A percentile compares a stretch with the other conserved stretches of the same genome.
phyloP scores from a whole-genome alignment of 2,888 invertebrate genomes.

The Pardosa pseudoannulata region DNA sequence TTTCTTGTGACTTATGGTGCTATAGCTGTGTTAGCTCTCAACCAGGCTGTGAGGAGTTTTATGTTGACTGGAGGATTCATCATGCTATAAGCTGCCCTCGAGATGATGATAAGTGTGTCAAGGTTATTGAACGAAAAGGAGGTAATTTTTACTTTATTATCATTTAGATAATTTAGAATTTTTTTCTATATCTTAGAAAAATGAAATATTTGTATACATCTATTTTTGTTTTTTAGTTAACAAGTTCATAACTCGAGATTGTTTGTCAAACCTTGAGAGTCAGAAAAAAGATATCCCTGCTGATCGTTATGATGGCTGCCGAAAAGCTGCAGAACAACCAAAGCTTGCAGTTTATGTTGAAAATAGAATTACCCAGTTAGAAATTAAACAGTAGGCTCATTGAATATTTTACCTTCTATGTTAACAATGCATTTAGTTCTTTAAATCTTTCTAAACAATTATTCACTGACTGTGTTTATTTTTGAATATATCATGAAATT shows the following conservation, averaged over 20 bases:
- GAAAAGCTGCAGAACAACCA: constrained; percentile 87
- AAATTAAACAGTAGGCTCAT: constrained; percentile 84
- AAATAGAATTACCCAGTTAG: constrained; percentile 89
- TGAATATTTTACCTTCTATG: too few species aligned
- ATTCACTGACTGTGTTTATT: too few species aligned
- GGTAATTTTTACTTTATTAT: constrained; percentile 80
- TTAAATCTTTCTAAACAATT: too few species aligned
- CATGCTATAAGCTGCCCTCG: constrained; percentile 90
- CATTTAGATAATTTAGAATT: not conserved
- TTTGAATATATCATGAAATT: too few species aligned
- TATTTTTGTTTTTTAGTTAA: constrained; percentile 80
- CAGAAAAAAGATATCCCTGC: constrained; percentile 92
- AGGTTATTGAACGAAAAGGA: constrained; percentile 90
- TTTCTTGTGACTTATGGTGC: constrained; percentile 83
- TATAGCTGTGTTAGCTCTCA: constrained; percentile 92
- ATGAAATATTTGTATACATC: not conserved
- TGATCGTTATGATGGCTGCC: constrained; percentile 93
- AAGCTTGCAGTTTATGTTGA: constrained; percentile 91
- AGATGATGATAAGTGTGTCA: constrained; percentile 90
- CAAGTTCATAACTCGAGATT: constrained; percentile 88
- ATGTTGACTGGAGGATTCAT: constrained; percentile 88
- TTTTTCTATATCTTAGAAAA: not conserved
- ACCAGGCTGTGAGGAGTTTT: constrained; percentile 88
- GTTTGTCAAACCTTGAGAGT: constrained; percentile 86
- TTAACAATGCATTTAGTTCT: too few species aligned